Evolutionary conservation across 2,797 vertebrate genomes (phyloP).

Genomic region (Cyprinodon diabolis): DNA sequence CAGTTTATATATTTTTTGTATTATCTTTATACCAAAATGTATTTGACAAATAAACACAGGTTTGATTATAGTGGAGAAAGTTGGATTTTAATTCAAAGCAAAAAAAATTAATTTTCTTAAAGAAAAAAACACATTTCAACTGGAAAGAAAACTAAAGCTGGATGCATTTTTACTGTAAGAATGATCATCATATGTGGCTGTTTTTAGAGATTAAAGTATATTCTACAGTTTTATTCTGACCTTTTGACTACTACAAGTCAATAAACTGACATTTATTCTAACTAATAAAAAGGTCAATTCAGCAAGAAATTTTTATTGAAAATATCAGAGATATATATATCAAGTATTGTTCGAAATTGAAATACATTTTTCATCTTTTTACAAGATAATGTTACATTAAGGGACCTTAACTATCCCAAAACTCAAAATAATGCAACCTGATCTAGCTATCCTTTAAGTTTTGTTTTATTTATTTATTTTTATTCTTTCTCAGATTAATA

Average conservation of each 20-base stretch:
- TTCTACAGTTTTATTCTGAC: neutral
- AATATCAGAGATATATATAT: neutral
- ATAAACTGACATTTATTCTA: slow-evolving; percentile 5
- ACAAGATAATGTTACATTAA: neutral
- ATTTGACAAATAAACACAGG: neutral
- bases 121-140: neutral
- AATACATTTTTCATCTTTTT: neutral
- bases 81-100: neutral
- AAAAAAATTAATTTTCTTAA: neutral
- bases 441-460: too few relatives aligned
- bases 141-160: neutral
- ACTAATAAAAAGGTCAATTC: slow-evolving; percentile 3
- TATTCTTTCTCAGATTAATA: too few relatives aligned
- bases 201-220: neutral
- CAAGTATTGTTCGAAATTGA: neutral
- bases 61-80: neutral
- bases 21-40: neutral
- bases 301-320: neutral
- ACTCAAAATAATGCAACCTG: too few relatives aligned
- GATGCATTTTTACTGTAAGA: neutral
- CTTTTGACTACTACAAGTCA: neutral
- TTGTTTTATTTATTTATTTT: too few relatives aligned
- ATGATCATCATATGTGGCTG: neutral
- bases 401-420: neutral
- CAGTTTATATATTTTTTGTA: neutral